Base-by-base conservation (phyloP, 2,888 invertebrate species). In the Cheilosia impressa region DNA sequence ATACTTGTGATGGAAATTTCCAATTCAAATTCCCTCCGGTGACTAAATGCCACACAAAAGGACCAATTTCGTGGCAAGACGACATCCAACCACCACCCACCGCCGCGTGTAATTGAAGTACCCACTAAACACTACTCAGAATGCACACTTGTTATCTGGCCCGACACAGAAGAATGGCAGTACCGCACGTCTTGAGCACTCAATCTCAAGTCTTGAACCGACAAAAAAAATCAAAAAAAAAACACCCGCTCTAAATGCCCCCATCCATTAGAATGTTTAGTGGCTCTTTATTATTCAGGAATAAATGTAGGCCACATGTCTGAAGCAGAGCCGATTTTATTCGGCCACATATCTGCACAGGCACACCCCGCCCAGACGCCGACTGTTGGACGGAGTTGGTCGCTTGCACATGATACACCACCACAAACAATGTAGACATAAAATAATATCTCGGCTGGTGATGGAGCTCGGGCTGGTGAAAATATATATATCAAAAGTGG, bases 231-330 rank as follows among this genome's bases (percentile, higher is more conserved):
- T n/a, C n/a, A 22, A 38, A 38, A 38, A 38, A 38, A 38, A 38
- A 13, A 13, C 38, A 13, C 10, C 13, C 38, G 13, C 19, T 19
- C 10, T 66, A 69, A 53, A 52, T 52, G 17, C 76, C 80, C 58
- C 75, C 63, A 80, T 84, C 73, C 80, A 71, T 84, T 84, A 75
- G 55, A 65, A 69, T 75, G 84, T 75, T 84, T 84, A 84, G 84
- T 84, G 84, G 84, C 79, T 79, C 65, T 80, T 76, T 75, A 80
- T 84, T 75, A 84, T 84, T 80, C 80, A 71, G 47, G 60, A 79
- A 79, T 65, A 63, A 79, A 80, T 79, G 75, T 84, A 76, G 80
- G 84, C 75, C 80, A 75, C 71, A 84, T 66, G 84, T 84, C 80
- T 84, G 69, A 76, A 60, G 53, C 82, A 83, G 66, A 68, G 13